Conservation (phyloP, 2,113 vertebrate genomes). For the Halichoeres trimaculatus region DNA sequence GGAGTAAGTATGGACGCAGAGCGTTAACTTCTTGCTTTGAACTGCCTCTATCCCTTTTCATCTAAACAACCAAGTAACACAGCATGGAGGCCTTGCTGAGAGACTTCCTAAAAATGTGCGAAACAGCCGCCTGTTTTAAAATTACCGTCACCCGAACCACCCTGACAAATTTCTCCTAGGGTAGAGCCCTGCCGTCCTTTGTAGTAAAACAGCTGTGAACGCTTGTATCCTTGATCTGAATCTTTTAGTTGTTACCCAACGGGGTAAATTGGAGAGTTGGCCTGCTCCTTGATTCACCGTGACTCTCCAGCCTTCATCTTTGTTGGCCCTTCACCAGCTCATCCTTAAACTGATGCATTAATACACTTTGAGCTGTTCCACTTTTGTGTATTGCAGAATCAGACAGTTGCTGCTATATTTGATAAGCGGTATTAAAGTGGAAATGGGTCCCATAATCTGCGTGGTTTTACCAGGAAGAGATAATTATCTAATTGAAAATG, state of each 20-base stretch:
- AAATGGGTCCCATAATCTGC: conserved; percentile 23
- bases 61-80: not conserved
- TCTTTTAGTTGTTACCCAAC: not conserved
- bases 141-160: not conserved
- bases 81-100: not conserved
- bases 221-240: not conserved
- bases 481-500: conserved; percentile 56
- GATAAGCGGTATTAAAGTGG: conserved; percentile 16
- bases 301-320: not conserved
- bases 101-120: not conserved
- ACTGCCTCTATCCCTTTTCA: not conserved
- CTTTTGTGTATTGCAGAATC: not conserved
- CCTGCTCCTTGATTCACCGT: conserved; percentile 22
- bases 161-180: not conserved
- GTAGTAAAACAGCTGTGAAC: not conserved
- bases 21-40: not conserved
- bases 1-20: not conserved
- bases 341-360: not conserved
- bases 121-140: not conserved
- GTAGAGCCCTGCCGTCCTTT: not conserved
- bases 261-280: conserved; percentile 11
- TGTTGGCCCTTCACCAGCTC: not conserved
- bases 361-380: not conserved
- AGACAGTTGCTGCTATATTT: not conserved
- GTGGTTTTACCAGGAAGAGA: conserved; percentile 31